Conservation (phyloP, 2,888 invertebrate genomes). For the Caradrina clavipalpis region DNA sequence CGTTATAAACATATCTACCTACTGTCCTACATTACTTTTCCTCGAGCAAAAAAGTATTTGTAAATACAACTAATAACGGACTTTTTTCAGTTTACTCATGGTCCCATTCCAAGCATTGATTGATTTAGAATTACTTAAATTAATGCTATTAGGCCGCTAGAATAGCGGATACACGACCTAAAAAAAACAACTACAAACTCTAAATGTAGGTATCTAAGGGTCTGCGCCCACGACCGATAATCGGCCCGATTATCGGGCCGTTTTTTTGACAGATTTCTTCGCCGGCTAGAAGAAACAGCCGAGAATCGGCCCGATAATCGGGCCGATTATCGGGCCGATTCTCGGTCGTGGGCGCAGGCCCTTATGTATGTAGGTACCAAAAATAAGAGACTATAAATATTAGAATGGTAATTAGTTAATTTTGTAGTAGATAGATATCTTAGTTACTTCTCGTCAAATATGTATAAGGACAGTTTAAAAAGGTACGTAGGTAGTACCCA, state of each 20-base stretch:
- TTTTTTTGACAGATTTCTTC: too few relatives aligned
- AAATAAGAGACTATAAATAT: neutral
- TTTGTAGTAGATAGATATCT: neutral
- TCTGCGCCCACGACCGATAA: too few relatives aligned
- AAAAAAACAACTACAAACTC: neutral
- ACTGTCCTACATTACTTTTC: neutral
- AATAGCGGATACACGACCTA: neutral
- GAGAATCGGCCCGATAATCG: too few relatives aligned
- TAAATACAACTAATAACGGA: neutral
- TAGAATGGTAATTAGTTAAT: neutral
- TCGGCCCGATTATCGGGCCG: too few relatives aligned
- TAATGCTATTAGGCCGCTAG: neutral
- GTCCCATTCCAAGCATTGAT: neutral
- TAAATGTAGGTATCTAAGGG: too few relatives aligned
- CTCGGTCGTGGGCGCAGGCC: too few relatives aligned
- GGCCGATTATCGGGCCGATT: too few relatives aligned
- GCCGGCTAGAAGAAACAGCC: too few relatives aligned
- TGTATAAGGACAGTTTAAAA: too few relatives aligned
- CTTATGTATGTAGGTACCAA: conserved; percentile 5
- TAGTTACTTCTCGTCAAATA: neutral
- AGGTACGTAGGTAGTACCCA: too few relatives aligned
- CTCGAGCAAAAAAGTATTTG: neutral
- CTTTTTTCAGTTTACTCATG: neutral
- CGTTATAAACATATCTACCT: neutral
- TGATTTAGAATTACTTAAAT: neutral